Evolutionary conservation across 2,797 vertebrate genomes (phyloP), one percentile per base, ranked within the genome.

Genomic region (Holocentrus rufus): DNA sequence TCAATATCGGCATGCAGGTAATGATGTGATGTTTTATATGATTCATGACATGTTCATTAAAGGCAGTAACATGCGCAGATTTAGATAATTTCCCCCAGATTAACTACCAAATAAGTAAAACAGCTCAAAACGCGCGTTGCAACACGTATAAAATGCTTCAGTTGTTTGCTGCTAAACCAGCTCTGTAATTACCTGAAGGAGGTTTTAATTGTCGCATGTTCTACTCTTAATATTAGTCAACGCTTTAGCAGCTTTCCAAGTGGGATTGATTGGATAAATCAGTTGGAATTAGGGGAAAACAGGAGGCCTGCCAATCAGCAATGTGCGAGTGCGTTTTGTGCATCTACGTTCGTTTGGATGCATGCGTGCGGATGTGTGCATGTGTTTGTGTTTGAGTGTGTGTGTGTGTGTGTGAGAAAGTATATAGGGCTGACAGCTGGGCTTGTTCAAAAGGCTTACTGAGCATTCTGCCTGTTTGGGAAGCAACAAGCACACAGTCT

Each of bases 131-230:
- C 70, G 76, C 76, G 74, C 59, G 46, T 69, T n/a, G 76, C 77
- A 84, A 86, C 82, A 84, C 27, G 79, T 85, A 82, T 81, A 88
- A 90, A 89, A 88, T 82, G 88, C 85, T 67, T 86, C 84, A 89
- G 86, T 90, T 93, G 93, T 93, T 91, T 93, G 90, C 83, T 93
- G 91, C 90, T 95, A 94, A 95, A 95, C 95, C 92, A 93, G 81
- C 90, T 93, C 93, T 92, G 90, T 94, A 94, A 96, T 96, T 94
- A 95, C 92, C 91, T 87, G 87, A 90, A 90, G 87, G 92, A 88
- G 94, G 93, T 90, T 91, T 93, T 94, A 92, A 95, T 93, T 94
- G 92, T 89, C 87, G 59, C 89, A 87, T 90, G 89, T 92, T 92
- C 77, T 91, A 91, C 89, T 90, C 87, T 93, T 92, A 92, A 92